Evolutionary conservation across 2,797 vertebrate genomes (phyloP).

Genomic region (Odontamblyopus rebecca): DNA sequence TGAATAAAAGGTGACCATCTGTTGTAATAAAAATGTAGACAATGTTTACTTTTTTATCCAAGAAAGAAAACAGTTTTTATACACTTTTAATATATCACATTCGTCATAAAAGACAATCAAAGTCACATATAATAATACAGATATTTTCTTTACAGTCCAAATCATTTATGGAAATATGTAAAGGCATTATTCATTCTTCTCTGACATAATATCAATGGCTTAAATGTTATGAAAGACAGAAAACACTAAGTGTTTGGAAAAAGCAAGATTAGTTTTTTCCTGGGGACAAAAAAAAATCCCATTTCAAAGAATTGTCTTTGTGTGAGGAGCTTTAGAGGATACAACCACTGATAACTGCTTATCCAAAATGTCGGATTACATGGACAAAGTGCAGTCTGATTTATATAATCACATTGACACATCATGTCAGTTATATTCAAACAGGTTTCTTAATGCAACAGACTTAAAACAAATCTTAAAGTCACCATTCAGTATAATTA

Average conservation of each 20-base stretch:
- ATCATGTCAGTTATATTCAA: neutral
- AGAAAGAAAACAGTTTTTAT: constrained; percentile 51
- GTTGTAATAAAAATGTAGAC: neutral
- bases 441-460: neutral
- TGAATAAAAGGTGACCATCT: constrained; percentile 9
- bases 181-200: constrained; percentile 58
- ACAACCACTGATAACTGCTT: neutral
- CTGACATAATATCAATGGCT: constrained; percentile 63
- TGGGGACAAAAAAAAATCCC: constrained; percentile 13
- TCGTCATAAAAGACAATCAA: constrained; percentile 74
- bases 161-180: constrained; percentile 64
- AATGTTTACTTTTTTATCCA: neutral
- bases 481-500: neutral
- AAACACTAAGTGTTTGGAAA: constrained; percentile 20
- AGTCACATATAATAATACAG: constrained; percentile 71
- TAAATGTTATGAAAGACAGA: constrained; percentile 46
- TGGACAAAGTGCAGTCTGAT: constrained; percentile 1
- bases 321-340: neutral
- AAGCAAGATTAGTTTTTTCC: constrained; percentile 11
- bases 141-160: constrained; percentile 74
- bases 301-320: neutral
- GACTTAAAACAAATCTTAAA: neutral
- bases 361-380: neutral
- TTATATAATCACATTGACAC: neutral
- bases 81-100: constrained; percentile 78